phyloP scores from a whole-genome alignment of 2,113 vertebrate genomes.

The Oxygymnocypris stewartii region DNA sequence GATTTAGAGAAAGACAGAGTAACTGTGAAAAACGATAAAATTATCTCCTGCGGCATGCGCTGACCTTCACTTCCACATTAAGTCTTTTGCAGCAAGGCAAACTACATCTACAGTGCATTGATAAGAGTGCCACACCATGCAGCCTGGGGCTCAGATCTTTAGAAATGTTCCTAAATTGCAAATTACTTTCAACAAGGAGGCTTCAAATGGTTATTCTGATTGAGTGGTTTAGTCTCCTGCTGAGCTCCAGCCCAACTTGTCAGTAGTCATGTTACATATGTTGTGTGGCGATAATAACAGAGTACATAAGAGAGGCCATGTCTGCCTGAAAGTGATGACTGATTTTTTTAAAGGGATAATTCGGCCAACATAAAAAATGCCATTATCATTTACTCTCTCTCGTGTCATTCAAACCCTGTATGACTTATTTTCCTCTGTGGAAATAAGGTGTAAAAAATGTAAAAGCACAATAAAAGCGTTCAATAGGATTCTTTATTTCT shows the following conservation, averaged over 20 bases:
- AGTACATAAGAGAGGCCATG: neutral
- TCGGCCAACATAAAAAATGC: neutral
- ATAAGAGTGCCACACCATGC: slow-evolving; percentile 4
- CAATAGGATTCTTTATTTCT: too few species aligned
- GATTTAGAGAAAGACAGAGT: slow-evolving; percentile 15
- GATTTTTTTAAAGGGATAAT: neutral
- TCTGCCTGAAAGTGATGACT: neutral
- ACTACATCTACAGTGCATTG: neutral
- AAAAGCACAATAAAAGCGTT: too few species aligned
- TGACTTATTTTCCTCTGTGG: neutral
- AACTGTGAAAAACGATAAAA: slow-evolving; percentile 45
- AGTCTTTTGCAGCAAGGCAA: neutral
- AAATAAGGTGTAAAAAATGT: too few species aligned
- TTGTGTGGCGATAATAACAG: neutral
- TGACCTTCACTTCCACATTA: slow-evolving; percentile 47
- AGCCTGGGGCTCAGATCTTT: neutral
- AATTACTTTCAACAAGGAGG: slow-evolving; percentile 12
- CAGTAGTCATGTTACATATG: neutral
- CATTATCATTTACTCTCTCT: neutral
- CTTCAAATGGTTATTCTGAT: neutral
- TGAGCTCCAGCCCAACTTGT: neutral
- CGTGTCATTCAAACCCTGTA: neutral
- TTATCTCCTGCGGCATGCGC: slow-evolving; percentile 17
- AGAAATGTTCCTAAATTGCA: slow-evolving; percentile 1
- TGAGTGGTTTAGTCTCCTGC: neutral